Base-by-base conservation (phyloP, 2,797 vertebrate genomes). In the Dicrostonyx torquatus region DNA sequence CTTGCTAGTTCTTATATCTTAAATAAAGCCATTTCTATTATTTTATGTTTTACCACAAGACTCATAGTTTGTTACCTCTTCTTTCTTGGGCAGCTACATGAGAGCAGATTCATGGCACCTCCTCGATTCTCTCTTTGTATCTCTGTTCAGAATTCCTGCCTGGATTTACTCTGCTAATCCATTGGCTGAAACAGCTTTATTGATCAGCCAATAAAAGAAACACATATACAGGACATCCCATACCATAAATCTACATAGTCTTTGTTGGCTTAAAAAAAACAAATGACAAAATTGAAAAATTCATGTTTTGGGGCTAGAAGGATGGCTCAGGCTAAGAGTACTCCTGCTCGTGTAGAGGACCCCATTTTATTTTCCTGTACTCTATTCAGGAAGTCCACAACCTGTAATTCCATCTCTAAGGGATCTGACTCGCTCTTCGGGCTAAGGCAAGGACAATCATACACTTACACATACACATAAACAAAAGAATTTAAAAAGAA, bases 231-330 rank as follows among this genome's bases (percentile, higher is more conserved):
- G 20, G 7, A 58, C 55, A 58, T 22, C 55, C 55, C 20, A 58
- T 20, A 58, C 8, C 55, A 58, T 40, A 20, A 29, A 18, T 48
- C 17, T 55, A 6, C 14, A 43, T 84, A n/a, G 18, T 79, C 18
- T 20, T 78, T 45, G 53, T 72, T 78, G 62, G 48, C 11, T 87
- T 90, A 48, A 60, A 87, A 45, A 31, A 87, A 88, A 62, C 78
- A 70, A 18, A n/a, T 87, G 64, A 79, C 31, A 60, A 76, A 66
- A 70, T 37, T 84, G 89, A 80, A 48, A 91, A 94, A 66, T 86
- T 15, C 11, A 15, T 9, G 7, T 29, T n/a, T 55, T 6, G 14
- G 66, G 1, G 8, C 48, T 72, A 22, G 83, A 55, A 24, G 40
- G 84, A 40, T 55, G n/a, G 26, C 24, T 40, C 34, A 0, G 9